Evolutionary conservation across 2,888 invertebrate species (phyloP).

Genomic region (Tetragonula carbonaria): DNA sequence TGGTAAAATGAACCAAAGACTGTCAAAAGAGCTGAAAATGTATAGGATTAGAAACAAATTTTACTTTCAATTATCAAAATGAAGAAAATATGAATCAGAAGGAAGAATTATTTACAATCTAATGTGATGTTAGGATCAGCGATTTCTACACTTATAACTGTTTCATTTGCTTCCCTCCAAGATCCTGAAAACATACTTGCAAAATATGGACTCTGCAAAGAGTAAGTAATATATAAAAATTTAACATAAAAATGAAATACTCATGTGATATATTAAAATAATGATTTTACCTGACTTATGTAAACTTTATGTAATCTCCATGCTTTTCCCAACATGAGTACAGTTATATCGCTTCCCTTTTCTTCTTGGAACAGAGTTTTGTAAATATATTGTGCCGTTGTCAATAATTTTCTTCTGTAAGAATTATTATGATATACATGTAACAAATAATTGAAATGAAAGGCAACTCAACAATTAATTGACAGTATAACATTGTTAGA

Average conservation of each 20-base stretch:
- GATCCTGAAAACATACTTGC: constrained; percentile 92
- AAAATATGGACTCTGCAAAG: constrained; percentile 89
- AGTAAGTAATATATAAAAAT: constrained; percentile 40
- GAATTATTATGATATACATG: neutral
- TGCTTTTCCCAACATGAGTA: constrained; percentile 88
- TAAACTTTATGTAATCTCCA: constrained; percentile 92
- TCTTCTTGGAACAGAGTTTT: constrained; percentile 91
- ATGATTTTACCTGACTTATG: constrained; percentile 86
- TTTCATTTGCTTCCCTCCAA: constrained; percentile 90
- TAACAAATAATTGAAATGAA: neutral
- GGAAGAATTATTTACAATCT: constrained; percentile 85
- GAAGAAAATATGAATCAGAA: neutral
- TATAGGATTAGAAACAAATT: neutral
- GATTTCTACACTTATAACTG: constrained; percentile 88
- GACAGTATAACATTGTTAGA: neutral
- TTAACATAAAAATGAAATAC: neutral
- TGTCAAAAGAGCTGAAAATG: constrained; percentile 87
- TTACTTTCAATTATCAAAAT: neutral
- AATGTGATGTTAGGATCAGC: constrained; percentile 89
- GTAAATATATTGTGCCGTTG: constrained; percentile 92
- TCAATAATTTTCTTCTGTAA: constrained; percentile 87
- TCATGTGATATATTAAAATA: neutral
- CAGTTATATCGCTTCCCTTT: constrained; percentile 90
- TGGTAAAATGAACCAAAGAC: constrained; percentile 91
- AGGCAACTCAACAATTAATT: constrained; percentile 19